phyloP scores from a whole-genome alignment of 2,888 invertebrate species.

The Neuroscelio doddi region DNA sequence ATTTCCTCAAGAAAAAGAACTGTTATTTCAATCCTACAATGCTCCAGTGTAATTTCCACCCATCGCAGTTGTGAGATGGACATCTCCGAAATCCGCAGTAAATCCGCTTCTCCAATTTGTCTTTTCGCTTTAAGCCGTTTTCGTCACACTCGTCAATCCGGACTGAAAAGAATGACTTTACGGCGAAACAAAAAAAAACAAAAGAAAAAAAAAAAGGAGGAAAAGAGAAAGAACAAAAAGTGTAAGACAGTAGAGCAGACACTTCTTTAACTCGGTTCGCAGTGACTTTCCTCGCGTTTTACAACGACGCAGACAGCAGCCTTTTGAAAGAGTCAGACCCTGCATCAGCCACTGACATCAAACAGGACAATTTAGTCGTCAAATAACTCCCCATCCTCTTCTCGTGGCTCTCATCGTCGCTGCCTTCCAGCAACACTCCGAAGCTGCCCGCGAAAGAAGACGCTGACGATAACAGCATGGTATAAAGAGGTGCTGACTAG shows the following conservation, averaged over 20 bases:
- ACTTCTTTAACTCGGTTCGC: constrained; percentile 28
- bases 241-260: constrained; percentile 30
- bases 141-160: constrained; percentile 18
- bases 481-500: constrained; percentile 7
- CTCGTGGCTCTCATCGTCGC: constrained; percentile 11
- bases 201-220: constrained; percentile 7
- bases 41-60: background rate
- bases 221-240: constrained; percentile 9
- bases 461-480: constrained; percentile 17
- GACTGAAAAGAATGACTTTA: background rate
- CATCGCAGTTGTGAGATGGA: background rate
- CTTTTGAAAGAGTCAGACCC: constrained; percentile 34
- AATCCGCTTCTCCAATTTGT: constrained; percentile 5
- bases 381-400: constrained; percentile 50
- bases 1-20: too few relatives aligned
- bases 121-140: constrained; percentile 18
- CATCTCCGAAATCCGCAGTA: background rate
- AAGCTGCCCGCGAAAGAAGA: constrained; percentile 26
- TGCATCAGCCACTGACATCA: constrained; percentile 59
- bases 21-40: background rate
- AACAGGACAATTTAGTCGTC: constrained; percentile 63
- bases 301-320: background rate
- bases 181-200: too few relatives aligned
- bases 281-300: constrained; percentile 29
- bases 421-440: background rate